Evolutionary conservation across 2,113 vertebrate genomes (phyloP).

Genomic region (Petaurus breviceps): DNA sequence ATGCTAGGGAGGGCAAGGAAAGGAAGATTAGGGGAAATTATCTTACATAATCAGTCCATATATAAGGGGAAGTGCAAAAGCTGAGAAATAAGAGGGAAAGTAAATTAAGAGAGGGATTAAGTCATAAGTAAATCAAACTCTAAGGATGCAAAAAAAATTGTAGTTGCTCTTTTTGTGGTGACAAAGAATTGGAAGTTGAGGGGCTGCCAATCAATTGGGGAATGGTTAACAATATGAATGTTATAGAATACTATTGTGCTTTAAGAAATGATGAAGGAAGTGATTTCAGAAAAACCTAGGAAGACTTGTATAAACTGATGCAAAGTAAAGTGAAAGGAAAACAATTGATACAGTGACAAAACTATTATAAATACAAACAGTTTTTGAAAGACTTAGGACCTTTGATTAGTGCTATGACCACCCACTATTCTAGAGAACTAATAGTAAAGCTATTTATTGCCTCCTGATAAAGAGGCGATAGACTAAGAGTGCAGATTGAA

Average conservation of each 20-base stretch:
- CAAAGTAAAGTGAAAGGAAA: not conserved
- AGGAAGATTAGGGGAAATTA: not conserved
- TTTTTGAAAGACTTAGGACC: not conserved
- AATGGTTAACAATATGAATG: not conserved
- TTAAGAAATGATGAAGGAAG: not conserved
- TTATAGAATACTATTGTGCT: not conserved
- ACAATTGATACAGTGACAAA: not conserved
- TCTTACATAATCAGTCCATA: not conserved
- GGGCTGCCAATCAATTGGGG: not conserved
- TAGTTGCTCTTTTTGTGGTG: not conserved
- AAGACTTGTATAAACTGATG: not conserved
- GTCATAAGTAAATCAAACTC: not conserved
- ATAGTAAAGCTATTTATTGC: not conserved
- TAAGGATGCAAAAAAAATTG: not conserved
- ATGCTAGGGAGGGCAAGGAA: not conserved
- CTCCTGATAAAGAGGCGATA: not conserved
- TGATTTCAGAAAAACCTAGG: not conserved
- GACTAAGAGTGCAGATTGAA: not conserved
- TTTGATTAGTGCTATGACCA: not conserved
- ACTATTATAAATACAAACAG: not conserved
- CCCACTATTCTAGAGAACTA: not conserved
- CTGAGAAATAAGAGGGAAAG: not conserved
- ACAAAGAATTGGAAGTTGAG: not conserved
- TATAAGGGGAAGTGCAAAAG: not conserved
- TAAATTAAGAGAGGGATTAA: not conserved